Percentiles rank a stretch among this genome's conserved stretches.
phyloP scores from a whole-genome alignment of 2,888 invertebrate genomes.

The Mythimna loreyi region DNA sequence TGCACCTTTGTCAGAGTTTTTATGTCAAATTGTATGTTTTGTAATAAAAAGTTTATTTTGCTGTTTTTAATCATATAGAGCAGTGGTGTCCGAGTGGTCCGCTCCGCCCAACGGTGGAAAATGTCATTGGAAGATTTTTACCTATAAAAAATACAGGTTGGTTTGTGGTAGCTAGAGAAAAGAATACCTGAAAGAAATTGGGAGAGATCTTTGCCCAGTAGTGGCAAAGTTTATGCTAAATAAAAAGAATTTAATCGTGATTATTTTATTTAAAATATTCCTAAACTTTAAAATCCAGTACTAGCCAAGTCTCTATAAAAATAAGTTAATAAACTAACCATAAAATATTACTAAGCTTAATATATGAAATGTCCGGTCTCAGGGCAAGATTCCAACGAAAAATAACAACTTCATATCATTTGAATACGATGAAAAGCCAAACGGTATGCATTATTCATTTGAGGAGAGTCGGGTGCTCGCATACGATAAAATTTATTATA shows the following conservation, averaged over 20 bases:
- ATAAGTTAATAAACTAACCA: conserved; percentile 13
- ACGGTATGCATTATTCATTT: conserved; percentile 84
- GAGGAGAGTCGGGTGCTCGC: conserved; percentile 69
- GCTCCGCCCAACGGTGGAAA: no score
- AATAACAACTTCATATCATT: conserved; percentile 84
- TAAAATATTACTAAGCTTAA: conserved; percentile 52
- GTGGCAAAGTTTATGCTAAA: no score
- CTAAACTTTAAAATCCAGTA: not conserved
- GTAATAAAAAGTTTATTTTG: conserved; percentile 23
- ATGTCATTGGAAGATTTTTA: no score
- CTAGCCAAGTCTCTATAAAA: conserved; percentile 7
- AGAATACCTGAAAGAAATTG: no score
- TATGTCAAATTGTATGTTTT: conserved; percentile 29
- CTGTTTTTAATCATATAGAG: not conserved
- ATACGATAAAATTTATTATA: conserved; percentile 74
- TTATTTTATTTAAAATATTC: no score
- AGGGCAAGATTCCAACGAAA: conserved; percentile 85
- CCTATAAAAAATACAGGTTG: no score
- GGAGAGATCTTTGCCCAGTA: no score
- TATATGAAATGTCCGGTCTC: conserved; percentile 78
- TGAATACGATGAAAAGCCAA: conserved; percentile 86
- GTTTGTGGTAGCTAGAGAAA: no score
- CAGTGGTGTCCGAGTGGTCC: no score
- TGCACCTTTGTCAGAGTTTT: conserved; percentile 16
- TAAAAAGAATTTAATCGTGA: not conserved